Percentiles rank a stretch among this genome's conserved stretches.
phyloP scores from a whole-genome alignment of 2,888 invertebrate species.

The Ophioninae sp. region DNA sequence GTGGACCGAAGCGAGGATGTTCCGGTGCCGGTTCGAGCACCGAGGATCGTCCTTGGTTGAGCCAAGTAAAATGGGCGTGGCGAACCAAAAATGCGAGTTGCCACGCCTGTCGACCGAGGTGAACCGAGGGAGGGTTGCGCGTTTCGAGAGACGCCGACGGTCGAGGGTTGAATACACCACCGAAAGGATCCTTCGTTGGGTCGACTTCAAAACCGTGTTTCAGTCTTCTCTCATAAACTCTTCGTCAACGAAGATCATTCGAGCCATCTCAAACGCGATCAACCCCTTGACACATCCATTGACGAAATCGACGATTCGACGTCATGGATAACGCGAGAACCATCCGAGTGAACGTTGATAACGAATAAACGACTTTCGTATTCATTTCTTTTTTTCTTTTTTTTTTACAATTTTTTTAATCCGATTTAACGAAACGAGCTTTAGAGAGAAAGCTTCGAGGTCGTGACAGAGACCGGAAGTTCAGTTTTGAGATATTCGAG shows the following conservation, averaged over 20 bases:
- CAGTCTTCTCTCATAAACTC: constrained; percentile 26
- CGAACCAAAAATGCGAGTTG: constrained; percentile 65
- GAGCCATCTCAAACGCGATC: no score
- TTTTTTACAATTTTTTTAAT: neutral
- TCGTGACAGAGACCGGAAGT: neutral
- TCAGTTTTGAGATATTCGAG: neutral
- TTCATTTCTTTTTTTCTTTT: neutral
- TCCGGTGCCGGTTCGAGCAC: constrained; percentile 10
- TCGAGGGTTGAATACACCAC: constrained; percentile 25
- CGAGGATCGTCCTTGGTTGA: constrained; percentile 30
- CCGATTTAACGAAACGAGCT: neutral
- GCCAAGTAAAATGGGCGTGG: constrained; percentile 68
- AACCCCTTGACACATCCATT: no score
- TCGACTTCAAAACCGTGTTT: neutral
- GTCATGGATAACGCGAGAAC: neutral
- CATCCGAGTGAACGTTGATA: neutral
- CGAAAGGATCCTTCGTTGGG: constrained; percentile 20
- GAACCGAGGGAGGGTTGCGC: constrained; percentile 53
- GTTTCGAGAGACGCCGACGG: constrained; percentile 20
- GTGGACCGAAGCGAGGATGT: neutral
- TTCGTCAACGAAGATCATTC: constrained; percentile 28
- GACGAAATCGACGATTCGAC: neutral
- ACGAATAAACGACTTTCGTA: neutral
- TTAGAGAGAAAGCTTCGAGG: neutral
- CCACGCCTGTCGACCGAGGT: constrained; percentile 63